Evolutionary conservation across 2,888 invertebrate species (phyloP).

Genomic region (Noctua janthina): DNA sequence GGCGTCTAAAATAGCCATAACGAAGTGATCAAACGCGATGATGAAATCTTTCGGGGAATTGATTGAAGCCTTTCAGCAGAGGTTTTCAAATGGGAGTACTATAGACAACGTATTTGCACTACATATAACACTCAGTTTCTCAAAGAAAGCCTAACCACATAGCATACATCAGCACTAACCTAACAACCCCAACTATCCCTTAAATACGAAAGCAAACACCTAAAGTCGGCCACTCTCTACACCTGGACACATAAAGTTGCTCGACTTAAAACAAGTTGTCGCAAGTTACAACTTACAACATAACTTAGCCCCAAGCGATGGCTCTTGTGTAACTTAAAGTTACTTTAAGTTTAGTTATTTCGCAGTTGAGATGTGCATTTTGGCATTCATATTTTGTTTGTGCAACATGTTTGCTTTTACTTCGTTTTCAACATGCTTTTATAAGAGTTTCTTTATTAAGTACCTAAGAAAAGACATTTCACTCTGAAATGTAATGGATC

Average conservation of each 20-base stretch:
- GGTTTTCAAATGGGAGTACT: background rate
- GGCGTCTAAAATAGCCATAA: background rate
- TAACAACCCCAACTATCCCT: constrained; percentile 28
- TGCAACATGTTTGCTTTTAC: background rate
- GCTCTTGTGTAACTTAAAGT: constrained; percentile 38
- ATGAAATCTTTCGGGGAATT: background rate
- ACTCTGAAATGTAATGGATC: background rate
- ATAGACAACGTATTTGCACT: no score
- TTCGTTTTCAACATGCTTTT: background rate
- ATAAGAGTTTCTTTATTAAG: background rate
- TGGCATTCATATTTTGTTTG: constrained; percentile 18
- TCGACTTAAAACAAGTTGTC: constrained; percentile 61
- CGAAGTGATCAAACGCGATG: background rate
- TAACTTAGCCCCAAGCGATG: constrained; percentile 52
- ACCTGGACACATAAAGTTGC: constrained; percentile 56
- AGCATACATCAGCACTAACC: background rate
- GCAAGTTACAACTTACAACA: constrained; percentile 48
- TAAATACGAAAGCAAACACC: constrained; percentile 42
- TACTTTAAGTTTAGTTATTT: constrained; percentile 39
- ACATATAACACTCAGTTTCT: background rate
- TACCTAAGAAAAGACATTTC: background rate
- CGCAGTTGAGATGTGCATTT: constrained; percentile 13
- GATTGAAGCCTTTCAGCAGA: background rate
- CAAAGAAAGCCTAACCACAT: constrained; percentile 1
- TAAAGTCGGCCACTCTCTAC: constrained; percentile 36